phyloP scores from a whole-genome alignment of 92 coral and sea anemone genomes.

The Epizoanthus illoricatus region DNA sequence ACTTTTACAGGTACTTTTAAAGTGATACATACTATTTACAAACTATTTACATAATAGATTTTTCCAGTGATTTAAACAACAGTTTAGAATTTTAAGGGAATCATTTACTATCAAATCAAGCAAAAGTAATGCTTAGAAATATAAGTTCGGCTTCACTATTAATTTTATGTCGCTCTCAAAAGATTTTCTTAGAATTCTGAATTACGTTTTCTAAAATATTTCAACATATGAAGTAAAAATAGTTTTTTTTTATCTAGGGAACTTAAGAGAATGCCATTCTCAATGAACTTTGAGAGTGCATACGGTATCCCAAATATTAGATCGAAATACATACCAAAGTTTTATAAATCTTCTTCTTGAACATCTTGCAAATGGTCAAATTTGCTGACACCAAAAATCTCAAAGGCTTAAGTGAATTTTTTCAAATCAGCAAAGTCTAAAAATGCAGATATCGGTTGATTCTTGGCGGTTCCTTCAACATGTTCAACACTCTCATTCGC shows the following conservation, averaged over 20 bases:
- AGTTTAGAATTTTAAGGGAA: conserved; percentile 21
- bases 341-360: conserved; percentile 49
- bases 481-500: conserved; percentile 29
- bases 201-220: conserved; percentile 19
- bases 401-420: conserved; percentile 40
- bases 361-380: conserved; percentile 57
- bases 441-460: conserved; percentile 39
- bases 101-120: conserved; percentile 22
- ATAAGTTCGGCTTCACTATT: conserved; percentile 26
- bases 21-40: conserved; percentile 20
- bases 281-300: conserved; percentile 15
- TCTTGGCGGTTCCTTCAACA: conserved; percentile 19
- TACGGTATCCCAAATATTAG: conserved; percentile 35
- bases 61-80: conserved; percentile 19
- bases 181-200: no score
- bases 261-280: conserved; percentile 23
- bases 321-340: conserved; percentile 49
- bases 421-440: conserved; percentile 40
- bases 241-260: conserved; percentile 7
- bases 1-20: no score
- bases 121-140: conserved; percentile 24
- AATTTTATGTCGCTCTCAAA: conserved; percentile 27
- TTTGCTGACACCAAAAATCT: conserved; percentile 52
- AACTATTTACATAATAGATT: conserved; percentile 17
- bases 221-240: conserved; percentile 17